Conservation (phyloP, 92 coral and sea anemone genomes). For the Meandrina meandrites region DNA sequence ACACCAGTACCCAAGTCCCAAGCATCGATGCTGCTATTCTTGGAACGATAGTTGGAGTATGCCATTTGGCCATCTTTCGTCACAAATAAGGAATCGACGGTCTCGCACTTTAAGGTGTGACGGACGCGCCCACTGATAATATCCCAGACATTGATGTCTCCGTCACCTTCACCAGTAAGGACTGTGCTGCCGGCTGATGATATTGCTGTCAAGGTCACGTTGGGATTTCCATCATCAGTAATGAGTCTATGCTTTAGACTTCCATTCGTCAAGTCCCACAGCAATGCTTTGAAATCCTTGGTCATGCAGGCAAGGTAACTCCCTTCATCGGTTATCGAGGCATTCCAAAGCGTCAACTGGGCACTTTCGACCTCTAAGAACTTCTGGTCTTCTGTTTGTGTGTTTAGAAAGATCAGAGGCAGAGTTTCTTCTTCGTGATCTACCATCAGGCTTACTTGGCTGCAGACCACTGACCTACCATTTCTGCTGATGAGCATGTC, state of each 20-base stretch:
- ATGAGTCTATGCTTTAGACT: slow-evolving; percentile 40
- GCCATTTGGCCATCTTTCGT: slow-evolving; percentile 66
- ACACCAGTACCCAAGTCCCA: slow-evolving; percentile 67
- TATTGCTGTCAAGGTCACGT: slow-evolving; percentile 59
- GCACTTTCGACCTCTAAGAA: slow-evolving; percentile 39
- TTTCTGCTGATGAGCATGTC: slow-evolving; percentile 85
- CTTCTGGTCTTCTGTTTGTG: slow-evolving; percentile 61
- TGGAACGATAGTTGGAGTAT: slow-evolving; percentile 68
- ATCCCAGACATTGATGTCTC: slow-evolving; percentile 73
- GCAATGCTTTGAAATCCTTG: slow-evolving; percentile 52
- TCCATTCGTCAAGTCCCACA: slow-evolving; percentile 65
- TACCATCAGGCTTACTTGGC: slow-evolving; percentile 58
- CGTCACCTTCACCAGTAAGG: slow-evolving; percentile 69
- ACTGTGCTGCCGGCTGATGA: slow-evolving; percentile 58
- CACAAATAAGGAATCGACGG: slow-evolving; percentile 58
- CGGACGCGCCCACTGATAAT: slow-evolving; percentile 69
- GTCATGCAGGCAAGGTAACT: slow-evolving; percentile 61
- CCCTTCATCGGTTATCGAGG: slow-evolving; percentile 71
- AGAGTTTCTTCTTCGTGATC: slow-evolving; percentile 66
- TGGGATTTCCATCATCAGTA: slow-evolving; percentile 52
- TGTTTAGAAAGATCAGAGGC: slow-evolving; percentile 60
- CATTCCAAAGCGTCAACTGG: slow-evolving; percentile 59
- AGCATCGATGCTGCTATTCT: slow-evolving; percentile 58
- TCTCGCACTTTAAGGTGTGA: slow-evolving; percentile 61
- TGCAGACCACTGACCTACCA: slow-evolving; percentile 68